Evolutionary conservation across 1,140 invertebrate species (phyloP).

Genomic region (Scaptodrosophila lebanonensis): DNA sequence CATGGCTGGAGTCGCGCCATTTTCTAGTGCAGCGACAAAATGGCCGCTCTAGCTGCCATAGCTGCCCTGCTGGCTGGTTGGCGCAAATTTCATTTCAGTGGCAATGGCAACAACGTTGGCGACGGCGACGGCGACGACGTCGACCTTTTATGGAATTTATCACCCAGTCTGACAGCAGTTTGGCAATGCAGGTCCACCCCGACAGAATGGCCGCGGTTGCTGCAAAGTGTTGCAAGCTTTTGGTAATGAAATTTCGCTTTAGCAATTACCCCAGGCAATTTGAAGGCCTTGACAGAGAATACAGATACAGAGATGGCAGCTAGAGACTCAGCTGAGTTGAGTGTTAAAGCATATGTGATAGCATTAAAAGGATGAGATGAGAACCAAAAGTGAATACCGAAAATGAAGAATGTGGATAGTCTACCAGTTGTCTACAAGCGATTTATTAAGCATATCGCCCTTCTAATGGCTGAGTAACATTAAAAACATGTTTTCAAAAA

Average conservation of each 20-base stretch:
- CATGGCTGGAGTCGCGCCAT: conserved; percentile 28
- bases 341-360: conserved; percentile 43
- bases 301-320: too few species aligned
- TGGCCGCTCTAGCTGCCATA: conserved; percentile 45
- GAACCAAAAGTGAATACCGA: too few species aligned
- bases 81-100: conserved; percentile 50
- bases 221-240: conserved; percentile 27
- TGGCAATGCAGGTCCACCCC: conserved; percentile 14
- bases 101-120: background rate
- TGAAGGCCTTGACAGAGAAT: conserved; percentile 10
- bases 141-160: conserved; percentile 63
- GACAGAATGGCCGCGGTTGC: conserved; percentile 5
- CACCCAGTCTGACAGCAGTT: conserved; percentile 28
- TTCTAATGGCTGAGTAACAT: too few species aligned
- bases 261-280: conserved; percentile 51
- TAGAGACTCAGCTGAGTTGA: conserved; percentile 42
- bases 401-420: too few species aligned
- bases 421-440: too few species aligned
- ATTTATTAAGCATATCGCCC: too few species aligned
- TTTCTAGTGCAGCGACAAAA: conserved; percentile 63
- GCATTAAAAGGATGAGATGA: too few species aligned
- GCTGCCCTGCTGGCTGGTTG: conserved; percentile 26
- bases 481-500: too few species aligned
- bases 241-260: conserved; percentile 61
- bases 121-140: conserved; percentile 5